Evolutionary conservation across 1,140 invertebrate genomes (phyloP), one percentile per base, ranked within the genome.

Genomic region (Eriosoma lanigerum): DNA sequence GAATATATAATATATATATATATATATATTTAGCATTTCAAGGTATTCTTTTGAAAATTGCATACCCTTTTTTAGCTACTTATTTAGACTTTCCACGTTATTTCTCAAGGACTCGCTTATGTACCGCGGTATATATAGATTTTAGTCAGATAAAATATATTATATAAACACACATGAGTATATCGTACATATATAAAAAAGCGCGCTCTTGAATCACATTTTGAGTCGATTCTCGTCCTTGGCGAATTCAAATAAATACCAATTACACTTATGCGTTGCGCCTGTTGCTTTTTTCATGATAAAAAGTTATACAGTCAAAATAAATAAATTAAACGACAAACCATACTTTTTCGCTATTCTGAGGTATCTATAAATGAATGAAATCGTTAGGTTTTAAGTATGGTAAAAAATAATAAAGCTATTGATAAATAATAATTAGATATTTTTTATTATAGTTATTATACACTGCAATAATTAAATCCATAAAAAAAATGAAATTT

Each of bases 31-130:
- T 46, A 70, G 66, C 50, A 50, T 70, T 70, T 8, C 66, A 50
- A 50, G 24, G 44, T 21, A 50, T 70, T 29, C 21, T 21, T 50
- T 70, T 50, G 66, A 70, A 70, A 70, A 70, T 70, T 32, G 66
- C 66, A 50, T 70, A 26, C 66, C 44, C 44, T 70, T 70, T 70
- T 70, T 70, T 70, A 70, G 66, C 46, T 70, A 70, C 46, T 70
- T 70, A 70, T 70, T 70, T 68, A 19, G 64, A 68, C 64, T 68
- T 70, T 70, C 46, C 66, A 29, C 66, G 66, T 17, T 50, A 19
- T 70, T 70, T 50, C 15, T n/a, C 66, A 70, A 70, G 66, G 66
- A 70, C 66, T 10, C 38, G 21, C 46, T 29, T n/a, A 21, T 21
- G 10, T n/a, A n/a, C n/a, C n/a, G n/a, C n/a, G n/a, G 32, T 8